Evolutionary conservation across 2,888 invertebrate genomes (phyloP), one percentile per base, ranked within the genome.

Genomic region (Catocala nupta): DNA sequence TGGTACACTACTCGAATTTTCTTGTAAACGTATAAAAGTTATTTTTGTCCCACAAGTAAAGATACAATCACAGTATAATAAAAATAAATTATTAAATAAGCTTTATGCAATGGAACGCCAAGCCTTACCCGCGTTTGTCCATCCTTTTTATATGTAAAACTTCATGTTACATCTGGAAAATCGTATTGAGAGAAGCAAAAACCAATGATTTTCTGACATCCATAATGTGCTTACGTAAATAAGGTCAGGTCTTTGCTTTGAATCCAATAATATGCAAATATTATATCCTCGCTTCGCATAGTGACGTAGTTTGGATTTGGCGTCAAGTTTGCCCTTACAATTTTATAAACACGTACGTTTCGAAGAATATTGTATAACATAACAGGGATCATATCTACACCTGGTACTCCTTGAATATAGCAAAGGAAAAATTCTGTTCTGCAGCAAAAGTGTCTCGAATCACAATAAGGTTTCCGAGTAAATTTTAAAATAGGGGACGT

Each of bases 281-380:
- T 59, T 43, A 59, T 70, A 49, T 57, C 45, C 55, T 56, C 47
- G 56, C 55, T 10, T 44, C 43, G 57, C 59, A 54, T 34, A 51
- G 39, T 44, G 50, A 13, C 36, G 11, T 12, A 45, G 49, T 47
- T 55, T 48, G 45, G 11, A 50, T 34, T 50, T 10, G 13, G 13
- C 36, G 39, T 34, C 45, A 11, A 57, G 36, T 70, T 60, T 50
- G 53, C 39, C 45, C 13, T 36, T 47, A 52, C 25, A 10, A 47
- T 48, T 66, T 44, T 36, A 53, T 61, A 42, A 57, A 54, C 51
- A 59, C 54, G 54, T 44, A 49, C 54, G 6, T 49, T 2, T 65
- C 55, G 43, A 55, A 33, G 34, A 59, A 54, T 75, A 48, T 49
- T 75, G 63, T 75, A 68, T 75, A 71, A 78, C 78, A 58, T 61